phyloP scores from a whole-genome alignment of 2,797 vertebrate genomes.

The Lutjanus argentimaculatus region DNA sequence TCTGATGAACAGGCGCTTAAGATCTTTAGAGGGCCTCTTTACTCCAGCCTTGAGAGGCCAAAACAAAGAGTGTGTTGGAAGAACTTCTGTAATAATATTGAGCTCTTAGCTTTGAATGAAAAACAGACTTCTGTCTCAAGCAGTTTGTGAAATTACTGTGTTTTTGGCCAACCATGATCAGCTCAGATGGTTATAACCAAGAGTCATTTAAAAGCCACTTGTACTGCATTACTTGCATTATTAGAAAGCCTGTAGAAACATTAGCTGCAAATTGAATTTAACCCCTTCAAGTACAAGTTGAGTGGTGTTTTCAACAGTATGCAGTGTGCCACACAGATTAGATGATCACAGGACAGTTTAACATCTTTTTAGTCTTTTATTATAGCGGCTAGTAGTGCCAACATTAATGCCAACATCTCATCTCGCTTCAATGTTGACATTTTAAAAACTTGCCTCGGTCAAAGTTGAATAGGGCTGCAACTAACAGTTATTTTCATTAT shows the following conservation, averaged over 20 bases:
- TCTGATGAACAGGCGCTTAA: slow-evolving; percentile 1
- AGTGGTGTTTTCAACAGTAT: background rate
- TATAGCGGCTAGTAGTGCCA: background rate
- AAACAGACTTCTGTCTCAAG: background rate
- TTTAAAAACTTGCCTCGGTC: background rate
- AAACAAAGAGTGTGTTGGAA: slow-evolving; percentile 19
- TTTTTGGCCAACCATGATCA: background rate
- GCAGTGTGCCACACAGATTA: background rate
- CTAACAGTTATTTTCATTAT: too few species aligned
- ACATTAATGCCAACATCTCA: background rate
- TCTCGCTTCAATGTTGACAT: background rate
- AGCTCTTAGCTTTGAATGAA: background rate
- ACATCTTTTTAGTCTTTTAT: background rate
- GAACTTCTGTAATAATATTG: background rate
- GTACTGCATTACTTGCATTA: background rate
- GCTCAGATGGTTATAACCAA: background rate
- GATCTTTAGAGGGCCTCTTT: background rate
- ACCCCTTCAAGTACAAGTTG: background rate
- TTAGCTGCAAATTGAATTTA: background rate
- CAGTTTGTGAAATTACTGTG: background rate
- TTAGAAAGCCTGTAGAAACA: background rate
- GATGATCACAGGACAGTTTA: background rate
- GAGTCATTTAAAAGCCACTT: slow-evolving; percentile 5
- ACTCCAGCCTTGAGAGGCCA: background rate
- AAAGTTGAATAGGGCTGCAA: too few species aligned